These are phyloP conservation scores for Scaptomyza cyrtandrae DNA, from an alignment of 2,888 invertebrate species.

Conservation along the genomic window DNA sequence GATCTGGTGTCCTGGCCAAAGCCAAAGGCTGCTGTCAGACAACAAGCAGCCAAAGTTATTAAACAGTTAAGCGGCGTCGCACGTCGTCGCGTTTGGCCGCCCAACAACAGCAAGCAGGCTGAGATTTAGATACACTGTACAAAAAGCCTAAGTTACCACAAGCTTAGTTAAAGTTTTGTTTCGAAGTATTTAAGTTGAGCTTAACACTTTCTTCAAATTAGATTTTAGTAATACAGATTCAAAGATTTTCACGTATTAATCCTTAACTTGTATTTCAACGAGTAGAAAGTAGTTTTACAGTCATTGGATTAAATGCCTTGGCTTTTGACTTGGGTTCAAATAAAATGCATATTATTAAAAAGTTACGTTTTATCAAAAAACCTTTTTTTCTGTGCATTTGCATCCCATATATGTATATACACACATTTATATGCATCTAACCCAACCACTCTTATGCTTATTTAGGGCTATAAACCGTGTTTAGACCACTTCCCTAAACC, in stretches of 20 bases:
- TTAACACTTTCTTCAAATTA: too few species aligned
- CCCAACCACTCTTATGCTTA: constrained; percentile 18
- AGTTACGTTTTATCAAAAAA: too few species aligned
- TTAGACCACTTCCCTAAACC: constrained; percentile 33
- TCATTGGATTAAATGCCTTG: too few species aligned
- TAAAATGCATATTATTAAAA: too few species aligned
- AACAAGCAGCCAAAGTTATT: constrained; percentile 71
- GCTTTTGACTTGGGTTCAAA: too few species aligned
- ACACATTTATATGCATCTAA: constrained; percentile 1
- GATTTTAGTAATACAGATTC: too few species aligned
- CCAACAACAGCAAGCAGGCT: constrained; percentile 37
- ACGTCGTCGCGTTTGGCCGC: constrained; percentile 75
- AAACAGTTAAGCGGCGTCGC: constrained; percentile 79
- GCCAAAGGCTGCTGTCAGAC: constrained; percentile 39
- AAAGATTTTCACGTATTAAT: too few species aligned
- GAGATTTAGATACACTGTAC: constrained; percentile 30
- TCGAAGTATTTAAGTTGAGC: too few species aligned
- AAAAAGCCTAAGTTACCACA: background rate
- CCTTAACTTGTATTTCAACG: too few species aligned
- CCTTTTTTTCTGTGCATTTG: constrained; percentile 4
- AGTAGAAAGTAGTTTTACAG: too few species aligned
- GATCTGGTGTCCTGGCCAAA: constrained; percentile 8
- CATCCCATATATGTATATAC: background rate
- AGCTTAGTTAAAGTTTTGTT: too few species aligned
- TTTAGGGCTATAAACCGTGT: constrained; percentile 54